Conservation (phyloP, 2,888 invertebrate genomes). For the Cerceris rybyensis region DNA sequence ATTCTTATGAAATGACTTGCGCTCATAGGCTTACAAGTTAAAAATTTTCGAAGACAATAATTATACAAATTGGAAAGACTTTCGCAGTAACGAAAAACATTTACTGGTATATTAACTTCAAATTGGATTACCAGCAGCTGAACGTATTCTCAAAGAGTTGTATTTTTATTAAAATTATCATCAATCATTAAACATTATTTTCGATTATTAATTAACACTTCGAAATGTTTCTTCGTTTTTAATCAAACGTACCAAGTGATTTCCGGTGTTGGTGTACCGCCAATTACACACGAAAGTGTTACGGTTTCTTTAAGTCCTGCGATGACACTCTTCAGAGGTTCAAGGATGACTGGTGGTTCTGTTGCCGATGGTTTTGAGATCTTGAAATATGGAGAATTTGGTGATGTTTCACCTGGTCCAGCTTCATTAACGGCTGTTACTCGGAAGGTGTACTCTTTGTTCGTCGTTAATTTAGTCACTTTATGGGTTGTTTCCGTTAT, state of each 20-base stretch:
- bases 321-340: conserved; percentile 89
- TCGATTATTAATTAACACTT: no score
- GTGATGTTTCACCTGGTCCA: conserved; percentile 89
- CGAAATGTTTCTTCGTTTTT: not conserved
- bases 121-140: no score
- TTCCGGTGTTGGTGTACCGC: conserved; percentile 91
- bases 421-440: conserved; percentile 90
- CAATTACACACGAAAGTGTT: conserved; percentile 89
- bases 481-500: conserved; percentile 86
- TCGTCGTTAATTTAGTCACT: conserved; percentile 85
- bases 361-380: conserved; percentile 84
- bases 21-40: not conserved
- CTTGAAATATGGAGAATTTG: conserved; percentile 85
- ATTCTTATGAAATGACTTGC: not conserved
- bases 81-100: no score
- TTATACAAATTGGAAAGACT: not conserved
- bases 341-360: conserved; percentile 91
- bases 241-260: conserved; percentile 86
- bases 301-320: conserved; percentile 90
- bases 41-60: not conserved
- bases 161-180: no score
- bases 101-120: no score
- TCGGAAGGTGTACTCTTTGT: conserved; percentile 88
- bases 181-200: no score
- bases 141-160: no score